Evolutionary conservation across 35 echinoderm and acorn worm genomes (phyloP).

Genomic region (Patiria miniata): DNA sequence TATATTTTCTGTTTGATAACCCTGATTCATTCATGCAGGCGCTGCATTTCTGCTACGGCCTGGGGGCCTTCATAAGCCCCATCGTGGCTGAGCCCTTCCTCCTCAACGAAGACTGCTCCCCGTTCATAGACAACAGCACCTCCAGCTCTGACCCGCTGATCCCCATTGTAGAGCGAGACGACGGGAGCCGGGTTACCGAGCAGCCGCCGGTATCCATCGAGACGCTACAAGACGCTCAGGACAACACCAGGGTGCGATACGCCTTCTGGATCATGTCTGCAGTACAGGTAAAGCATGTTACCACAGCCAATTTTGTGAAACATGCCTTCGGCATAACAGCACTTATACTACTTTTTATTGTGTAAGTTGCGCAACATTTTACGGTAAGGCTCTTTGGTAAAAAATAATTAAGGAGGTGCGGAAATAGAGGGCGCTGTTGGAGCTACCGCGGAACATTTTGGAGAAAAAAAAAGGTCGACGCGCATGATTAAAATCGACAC

Average conservation of each 20-base stretch:
- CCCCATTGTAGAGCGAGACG: constrained; percentile 28
- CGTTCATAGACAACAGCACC: constrained; percentile 39
- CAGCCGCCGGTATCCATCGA: constrained; percentile 17
- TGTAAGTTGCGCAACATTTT: too few relatives aligned
- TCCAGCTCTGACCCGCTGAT: constrained; percentile 20
- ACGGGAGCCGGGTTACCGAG: background rate
- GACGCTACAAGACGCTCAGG: constrained; percentile 69
- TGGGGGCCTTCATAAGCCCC: constrained; percentile 93
- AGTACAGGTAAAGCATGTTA: constrained; percentile 61
- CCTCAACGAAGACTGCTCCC: constrained; percentile 86
- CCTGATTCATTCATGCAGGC: constrained; percentile 50
- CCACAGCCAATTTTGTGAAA: too few relatives aligned
- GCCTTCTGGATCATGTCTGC: constrained; percentile 98
- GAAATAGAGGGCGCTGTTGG: too few relatives aligned
- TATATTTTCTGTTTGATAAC: background rate
- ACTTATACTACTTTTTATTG: too few relatives aligned
- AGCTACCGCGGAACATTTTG: too few relatives aligned
- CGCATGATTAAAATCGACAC: too few relatives aligned
- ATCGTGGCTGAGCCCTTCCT: constrained; percentile 95
- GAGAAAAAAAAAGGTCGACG: too few relatives aligned
- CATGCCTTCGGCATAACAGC: too few relatives aligned
- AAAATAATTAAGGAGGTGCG: too few relatives aligned
- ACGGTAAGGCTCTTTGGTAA: too few relatives aligned
- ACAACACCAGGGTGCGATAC: constrained; percentile 76
- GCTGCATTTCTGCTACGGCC: constrained; percentile 97